Evolutionary conservation across 2,113 vertebrate genomes (phyloP).

Genomic region (Archilochus colubris): DNA sequence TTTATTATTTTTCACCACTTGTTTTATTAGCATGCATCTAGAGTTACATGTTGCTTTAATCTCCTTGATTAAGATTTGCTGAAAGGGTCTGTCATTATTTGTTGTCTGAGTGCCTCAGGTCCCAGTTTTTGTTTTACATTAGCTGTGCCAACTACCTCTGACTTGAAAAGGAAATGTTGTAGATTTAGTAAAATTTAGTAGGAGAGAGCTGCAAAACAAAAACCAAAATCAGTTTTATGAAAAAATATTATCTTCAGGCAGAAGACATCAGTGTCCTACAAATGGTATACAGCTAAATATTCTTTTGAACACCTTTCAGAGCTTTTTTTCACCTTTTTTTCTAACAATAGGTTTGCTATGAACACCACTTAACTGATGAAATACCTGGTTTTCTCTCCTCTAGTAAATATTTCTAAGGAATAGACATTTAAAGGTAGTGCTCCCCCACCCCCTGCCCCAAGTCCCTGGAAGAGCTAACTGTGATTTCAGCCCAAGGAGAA

Average conservation of each 20-base stretch:
- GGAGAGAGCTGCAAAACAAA: not conserved
- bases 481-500: constrained; percentile 38
- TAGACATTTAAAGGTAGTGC: constrained; percentile 54
- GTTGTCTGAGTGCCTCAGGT: constrained; percentile 77
- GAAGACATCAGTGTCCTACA: constrained; percentile 25
- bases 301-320: constrained; percentile 14
- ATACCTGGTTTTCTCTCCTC: not conserved
- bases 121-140: constrained; percentile 66
- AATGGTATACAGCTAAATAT: constrained; percentile 11
- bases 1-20: constrained; percentile 81
- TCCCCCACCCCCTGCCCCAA: too few species aligned
- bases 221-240: constrained; percentile 36
- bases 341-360: not conserved
- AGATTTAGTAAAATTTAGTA: constrained; percentile 46
- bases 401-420: constrained; percentile 62
- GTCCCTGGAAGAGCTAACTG: not conserved
- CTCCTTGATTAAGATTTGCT: constrained; percentile 88
- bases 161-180: constrained; percentile 59
- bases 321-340: not conserved
- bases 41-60: constrained; percentile 86
- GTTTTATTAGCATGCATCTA: constrained; percentile 85
- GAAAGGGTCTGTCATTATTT: constrained; percentile 86
- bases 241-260: constrained; percentile 61
- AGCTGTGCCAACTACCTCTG: constrained; percentile 43
- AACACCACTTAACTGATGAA: not conserved